phyloP scores from a whole-genome alignment of 2,113 vertebrate species.

The Tiliqua scincoides region DNA sequence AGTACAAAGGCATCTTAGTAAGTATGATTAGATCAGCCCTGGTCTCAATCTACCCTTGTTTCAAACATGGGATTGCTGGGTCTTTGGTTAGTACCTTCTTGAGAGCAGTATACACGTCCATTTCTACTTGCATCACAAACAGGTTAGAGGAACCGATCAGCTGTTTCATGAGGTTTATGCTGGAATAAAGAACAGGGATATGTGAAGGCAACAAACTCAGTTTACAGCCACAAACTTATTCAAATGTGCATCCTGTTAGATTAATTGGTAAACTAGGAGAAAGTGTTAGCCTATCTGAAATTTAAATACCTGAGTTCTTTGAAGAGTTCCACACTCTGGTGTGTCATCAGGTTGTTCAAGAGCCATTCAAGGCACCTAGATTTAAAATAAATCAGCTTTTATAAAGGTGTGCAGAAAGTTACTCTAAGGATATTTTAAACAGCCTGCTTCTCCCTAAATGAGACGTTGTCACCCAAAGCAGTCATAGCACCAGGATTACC shows the following conservation, averaged over 20 bases:
- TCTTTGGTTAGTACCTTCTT: slow-evolving; percentile 85
- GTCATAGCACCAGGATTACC: no score
- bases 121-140: slow-evolving; percentile 99
- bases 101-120: slow-evolving; percentile 96
- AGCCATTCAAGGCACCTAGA: slow-evolving; percentile 97
- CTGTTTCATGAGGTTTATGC: slow-evolving; percentile 90
- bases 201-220: not conserved
- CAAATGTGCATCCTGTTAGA: not conserved
- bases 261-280: not conserved
- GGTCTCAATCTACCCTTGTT: not conserved
- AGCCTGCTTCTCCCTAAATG: not conserved
- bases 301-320: slow-evolving; percentile 91
- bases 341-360: slow-evolving; percentile 97
- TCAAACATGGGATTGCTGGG: not conserved
- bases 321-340: slow-evolving; percentile 94
- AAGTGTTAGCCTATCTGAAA: no score
- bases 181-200: slow-evolving; percentile 62
- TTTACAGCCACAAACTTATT: not conserved
- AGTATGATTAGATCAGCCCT: not conserved
- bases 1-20: not conserved
- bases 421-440: not conserved
- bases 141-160: slow-evolving; percentile 94
- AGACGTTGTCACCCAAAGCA: no score
- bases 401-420: not conserved
- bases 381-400: slow-evolving; percentile 43